Evolutionary conservation across 2,113 vertebrate genomes (phyloP).

Genomic region (Enhydra lutris): DNA sequence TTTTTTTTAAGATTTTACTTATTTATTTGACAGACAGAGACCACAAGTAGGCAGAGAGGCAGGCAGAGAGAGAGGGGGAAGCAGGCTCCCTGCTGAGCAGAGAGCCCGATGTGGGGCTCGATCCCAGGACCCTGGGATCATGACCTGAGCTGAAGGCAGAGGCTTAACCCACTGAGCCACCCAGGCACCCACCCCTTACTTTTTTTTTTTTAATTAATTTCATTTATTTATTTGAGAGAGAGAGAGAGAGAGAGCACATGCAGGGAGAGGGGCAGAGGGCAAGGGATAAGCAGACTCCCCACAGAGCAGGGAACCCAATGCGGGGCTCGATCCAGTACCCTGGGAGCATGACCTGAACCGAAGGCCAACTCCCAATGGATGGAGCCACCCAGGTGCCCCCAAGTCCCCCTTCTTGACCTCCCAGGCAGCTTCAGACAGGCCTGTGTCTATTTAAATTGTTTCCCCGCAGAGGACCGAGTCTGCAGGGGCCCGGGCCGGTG

Average conservation of each 20-base stretch:
- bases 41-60: too few relatives aligned
- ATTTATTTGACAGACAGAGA: neutral
- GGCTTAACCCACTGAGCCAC: too few relatives aligned
- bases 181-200: too few relatives aligned
- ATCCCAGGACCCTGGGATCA: neutral
- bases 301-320: neutral
- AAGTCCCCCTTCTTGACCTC: neutral
- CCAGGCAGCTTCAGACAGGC: neutral
- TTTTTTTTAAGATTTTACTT: neutral
- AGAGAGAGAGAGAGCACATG: too few relatives aligned
- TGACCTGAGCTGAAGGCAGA: neutral
- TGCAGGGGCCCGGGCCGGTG: rapidly evolving
- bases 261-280: too few relatives aligned
- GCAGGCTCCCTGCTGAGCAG: neutral
- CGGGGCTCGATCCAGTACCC: neutral
- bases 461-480: neutral
- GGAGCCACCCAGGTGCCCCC: neutral
- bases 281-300: neutral
- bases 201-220: too few relatives aligned
- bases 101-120: neutral
- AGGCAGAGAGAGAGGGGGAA: neutral
- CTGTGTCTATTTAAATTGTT: neutral
- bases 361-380: neutral
- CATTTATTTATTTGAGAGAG: too few relatives aligned
- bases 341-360: neutral